Evolutionary conservation across 2,113 vertebrate genomes (phyloP).

Genomic region (Chrysemys picta): DNA sequence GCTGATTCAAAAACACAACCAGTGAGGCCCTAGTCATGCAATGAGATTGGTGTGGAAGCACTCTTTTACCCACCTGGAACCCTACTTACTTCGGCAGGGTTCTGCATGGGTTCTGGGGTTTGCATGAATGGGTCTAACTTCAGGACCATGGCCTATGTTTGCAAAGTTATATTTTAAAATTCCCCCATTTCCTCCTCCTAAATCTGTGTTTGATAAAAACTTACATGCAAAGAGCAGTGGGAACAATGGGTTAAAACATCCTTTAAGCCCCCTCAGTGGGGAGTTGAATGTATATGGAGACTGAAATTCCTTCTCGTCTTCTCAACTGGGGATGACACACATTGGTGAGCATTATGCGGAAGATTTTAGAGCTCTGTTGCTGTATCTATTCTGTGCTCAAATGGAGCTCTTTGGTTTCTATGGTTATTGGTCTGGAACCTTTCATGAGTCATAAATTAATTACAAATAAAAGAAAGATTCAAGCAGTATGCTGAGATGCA

Average conservation of each 20-base stretch:
- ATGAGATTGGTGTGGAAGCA: not conserved
- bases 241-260: not conserved
- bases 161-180: not conserved
- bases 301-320: not conserved
- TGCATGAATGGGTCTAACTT: not conserved
- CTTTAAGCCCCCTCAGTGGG: not conserved
- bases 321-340: not conserved
- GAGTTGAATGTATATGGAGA: not conserved
- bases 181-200: not conserved
- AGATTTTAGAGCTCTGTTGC: not conserved
- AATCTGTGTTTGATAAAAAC: not conserved
- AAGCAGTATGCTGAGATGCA: not conserved
- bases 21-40: not conserved
- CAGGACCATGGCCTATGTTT: not conserved
- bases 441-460: not conserved
- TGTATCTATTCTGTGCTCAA: not conserved
- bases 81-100: not conserved
- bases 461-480: not conserved
- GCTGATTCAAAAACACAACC: not conserved
- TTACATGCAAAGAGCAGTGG: not conserved
- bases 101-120: accelerated
- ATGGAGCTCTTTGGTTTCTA: not conserved
- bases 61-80: not conserved
- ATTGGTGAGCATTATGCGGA: not conserved
- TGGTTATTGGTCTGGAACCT: not conserved